Conservation (phyloP, 2,113 vertebrate species). For the Apistogramma diplotaenia region DNA sequence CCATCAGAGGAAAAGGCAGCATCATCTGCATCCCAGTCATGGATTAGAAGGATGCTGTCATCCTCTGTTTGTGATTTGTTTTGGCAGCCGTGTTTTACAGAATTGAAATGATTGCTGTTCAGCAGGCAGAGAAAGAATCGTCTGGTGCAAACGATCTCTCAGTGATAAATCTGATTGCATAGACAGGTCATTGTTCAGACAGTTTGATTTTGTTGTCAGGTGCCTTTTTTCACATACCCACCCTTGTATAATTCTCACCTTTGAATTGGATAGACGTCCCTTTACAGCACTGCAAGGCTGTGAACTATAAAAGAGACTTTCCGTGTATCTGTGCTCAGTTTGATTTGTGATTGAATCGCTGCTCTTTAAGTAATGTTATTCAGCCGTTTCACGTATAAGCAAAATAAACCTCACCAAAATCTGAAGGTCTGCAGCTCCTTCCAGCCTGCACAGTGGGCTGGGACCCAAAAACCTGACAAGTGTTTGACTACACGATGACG, state of each 20-base stretch:
- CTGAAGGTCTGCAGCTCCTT: slow-evolving; percentile 39
- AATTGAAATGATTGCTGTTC: slow-evolving; percentile 17
- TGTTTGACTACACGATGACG: slow-evolving; percentile 15
- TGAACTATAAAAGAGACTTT: neutral
- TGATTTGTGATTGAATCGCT: slow-evolving; percentile 1
- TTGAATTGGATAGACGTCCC: slow-evolving; percentile 12
- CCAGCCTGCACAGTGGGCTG: neutral
- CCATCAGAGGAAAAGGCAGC: slow-evolving; percentile 1
- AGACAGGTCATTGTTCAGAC: neutral
- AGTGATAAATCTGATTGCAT: slow-evolving; percentile 7
- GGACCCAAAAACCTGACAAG: neutral
- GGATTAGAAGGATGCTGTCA: slow-evolving; percentile 1
- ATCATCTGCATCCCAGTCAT: slow-evolving; percentile 12
- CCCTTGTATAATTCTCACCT: neutral
- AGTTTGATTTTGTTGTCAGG: neutral
- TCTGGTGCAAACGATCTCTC: slow-evolving; percentile 1
- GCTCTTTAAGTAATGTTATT: neutral
- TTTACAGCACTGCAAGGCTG: neutral
- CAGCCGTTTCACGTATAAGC: neutral
- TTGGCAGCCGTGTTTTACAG: slow-evolving; percentile 16
- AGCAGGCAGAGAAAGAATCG: slow-evolving; percentile 18
- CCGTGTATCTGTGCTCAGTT: neutral
- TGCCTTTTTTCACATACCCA: neutral
- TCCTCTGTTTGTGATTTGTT: slow-evolving; percentile 20
- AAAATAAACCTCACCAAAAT: neutral